phyloP scores from a whole-genome alignment of 2,797 vertebrate genomes.

The Gastrophryne carolinensis region DNA sequence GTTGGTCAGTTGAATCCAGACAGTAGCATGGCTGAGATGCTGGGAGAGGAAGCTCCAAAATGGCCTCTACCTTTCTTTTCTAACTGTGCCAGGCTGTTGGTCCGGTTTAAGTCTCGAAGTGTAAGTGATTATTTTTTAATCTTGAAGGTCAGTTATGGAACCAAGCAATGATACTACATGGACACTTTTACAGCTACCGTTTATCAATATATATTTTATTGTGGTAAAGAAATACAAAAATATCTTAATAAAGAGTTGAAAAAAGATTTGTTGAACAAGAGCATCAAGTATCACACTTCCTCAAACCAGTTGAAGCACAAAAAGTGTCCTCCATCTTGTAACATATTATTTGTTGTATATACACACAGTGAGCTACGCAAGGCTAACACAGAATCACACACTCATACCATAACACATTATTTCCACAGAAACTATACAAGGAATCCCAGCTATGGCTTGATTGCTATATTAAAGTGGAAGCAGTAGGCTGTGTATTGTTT shows the following conservation, averaged over 20 bases:
- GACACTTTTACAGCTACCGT: neutral
- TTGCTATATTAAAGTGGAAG: constrained; percentile 7
- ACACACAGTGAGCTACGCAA: constrained; percentile 2
- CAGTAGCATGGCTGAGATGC: no score
- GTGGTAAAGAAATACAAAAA: constrained; percentile 36
- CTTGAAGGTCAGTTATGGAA: no score
- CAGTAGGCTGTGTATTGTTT: constrained; percentile 7
- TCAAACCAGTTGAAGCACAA: constrained; percentile 26
- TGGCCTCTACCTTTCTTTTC: no score
- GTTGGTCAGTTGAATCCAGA: no score
- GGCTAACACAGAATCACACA: constrained; percentile 13
- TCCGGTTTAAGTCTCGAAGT: no score
- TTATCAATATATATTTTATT: constrained; percentile 44
- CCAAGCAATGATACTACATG: neutral
- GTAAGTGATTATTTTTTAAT: no score
- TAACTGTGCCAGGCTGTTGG: no score
- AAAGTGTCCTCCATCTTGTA: constrained; percentile 22
- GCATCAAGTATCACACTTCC: constrained; percentile 28
- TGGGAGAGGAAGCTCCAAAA: no score
- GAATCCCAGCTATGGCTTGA: constrained; percentile 40
- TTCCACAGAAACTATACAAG: constrained; percentile 42
- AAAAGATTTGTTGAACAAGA: constrained; percentile 15
- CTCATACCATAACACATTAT: constrained; percentile 28
- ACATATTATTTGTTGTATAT: constrained; percentile 27
- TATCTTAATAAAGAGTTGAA: constrained; percentile 35